A percentile compares a stretch with the other conserved stretches of the same genome.
Evolutionary conservation across 2,113 vertebrate genomes (phyloP).

Genomic region (Euleptes europaea): DNA sequence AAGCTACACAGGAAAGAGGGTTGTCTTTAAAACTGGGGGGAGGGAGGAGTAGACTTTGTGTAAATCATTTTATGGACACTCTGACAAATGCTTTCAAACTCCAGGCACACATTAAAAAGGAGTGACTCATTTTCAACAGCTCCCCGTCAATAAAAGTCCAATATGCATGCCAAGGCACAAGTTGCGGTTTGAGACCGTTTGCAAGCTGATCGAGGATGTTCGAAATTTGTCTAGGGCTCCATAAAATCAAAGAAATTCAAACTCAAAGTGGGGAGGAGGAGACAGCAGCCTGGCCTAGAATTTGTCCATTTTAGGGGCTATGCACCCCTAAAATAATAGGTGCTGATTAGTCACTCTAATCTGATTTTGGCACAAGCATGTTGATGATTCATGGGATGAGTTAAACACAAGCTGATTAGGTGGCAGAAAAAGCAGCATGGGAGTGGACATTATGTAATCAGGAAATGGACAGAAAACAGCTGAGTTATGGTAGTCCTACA

Average conservation of each 20-base stretch:
- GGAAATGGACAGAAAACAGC: background rate
- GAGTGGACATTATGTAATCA: background rate
- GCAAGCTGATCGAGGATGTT: background rate
- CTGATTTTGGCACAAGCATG: conserved; percentile 13
- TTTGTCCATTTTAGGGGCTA: conserved; percentile 24
- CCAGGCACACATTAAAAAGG: background rate
- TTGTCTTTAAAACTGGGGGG: background rate
- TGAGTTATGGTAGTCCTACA: background rate
- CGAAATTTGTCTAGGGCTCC: conserved; percentile 47
- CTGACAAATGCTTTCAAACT: conserved; percentile 24
- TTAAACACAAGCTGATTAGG: conserved; percentile 42
- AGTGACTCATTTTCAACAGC: conserved; percentile 28
- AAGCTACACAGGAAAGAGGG: background rate
- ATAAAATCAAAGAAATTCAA: conserved; percentile 36
- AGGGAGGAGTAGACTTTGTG: background rate
- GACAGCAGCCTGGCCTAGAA: conserved; percentile 24
- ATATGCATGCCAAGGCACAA: conserved; percentile 11
- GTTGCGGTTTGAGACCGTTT: conserved; percentile 45
- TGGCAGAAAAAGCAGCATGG: conserved; percentile 8
- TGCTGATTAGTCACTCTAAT: conserved; percentile 52
- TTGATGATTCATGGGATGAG: conserved; percentile 37
- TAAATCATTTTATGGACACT: conserved; percentile 6
- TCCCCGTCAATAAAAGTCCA: conserved; percentile 19
- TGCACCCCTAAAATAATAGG: conserved; percentile 35
- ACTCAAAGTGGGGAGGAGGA: background rate